Conservation (phyloP, 2,113 vertebrate species). For the Haemorhous mexicanus region DNA sequence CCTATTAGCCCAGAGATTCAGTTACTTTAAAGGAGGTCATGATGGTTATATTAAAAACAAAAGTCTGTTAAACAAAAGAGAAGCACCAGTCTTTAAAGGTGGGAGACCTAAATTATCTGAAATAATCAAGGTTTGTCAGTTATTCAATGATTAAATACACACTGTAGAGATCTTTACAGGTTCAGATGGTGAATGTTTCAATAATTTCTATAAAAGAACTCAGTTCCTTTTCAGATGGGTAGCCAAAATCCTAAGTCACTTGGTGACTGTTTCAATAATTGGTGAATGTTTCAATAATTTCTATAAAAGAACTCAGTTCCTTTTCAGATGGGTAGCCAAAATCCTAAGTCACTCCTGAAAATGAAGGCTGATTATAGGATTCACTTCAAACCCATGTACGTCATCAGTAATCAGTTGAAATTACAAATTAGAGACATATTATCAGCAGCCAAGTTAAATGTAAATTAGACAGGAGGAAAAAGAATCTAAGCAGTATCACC, state of each 20-base stretch:
- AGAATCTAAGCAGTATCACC: conserved; percentile 27
- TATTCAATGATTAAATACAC: background rate
- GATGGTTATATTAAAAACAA: background rate
- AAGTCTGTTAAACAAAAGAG: background rate
- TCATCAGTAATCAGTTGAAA: conserved; percentile 64
- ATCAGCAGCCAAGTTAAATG: conserved; percentile 55
- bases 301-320: background rate
- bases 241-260: conserved; percentile 51
- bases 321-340: conserved; percentile 43
- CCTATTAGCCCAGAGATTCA: background rate
- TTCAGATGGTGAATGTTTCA: background rate
- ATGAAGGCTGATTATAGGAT: conserved; percentile 61
- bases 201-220: conserved; percentile 18
- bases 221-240: conserved; percentile 23
- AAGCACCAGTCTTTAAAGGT: background rate
- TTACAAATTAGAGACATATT: conserved; percentile 61
- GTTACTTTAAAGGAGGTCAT: background rate
- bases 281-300: conserved; percentile 29
- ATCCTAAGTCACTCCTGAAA: conserved; percentile 55
- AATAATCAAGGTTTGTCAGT: background rate
- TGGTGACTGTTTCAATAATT: no score
- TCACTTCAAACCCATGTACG: conserved; percentile 48
- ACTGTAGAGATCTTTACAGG: background rate
- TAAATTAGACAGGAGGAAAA: conserved; percentile 44
- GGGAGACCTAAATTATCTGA: background rate